Evolutionary conservation across 2,888 invertebrate genomes (phyloP), one percentile per base, ranked within the genome.

Genomic region (Pardosa pseudoannulata): DNA sequence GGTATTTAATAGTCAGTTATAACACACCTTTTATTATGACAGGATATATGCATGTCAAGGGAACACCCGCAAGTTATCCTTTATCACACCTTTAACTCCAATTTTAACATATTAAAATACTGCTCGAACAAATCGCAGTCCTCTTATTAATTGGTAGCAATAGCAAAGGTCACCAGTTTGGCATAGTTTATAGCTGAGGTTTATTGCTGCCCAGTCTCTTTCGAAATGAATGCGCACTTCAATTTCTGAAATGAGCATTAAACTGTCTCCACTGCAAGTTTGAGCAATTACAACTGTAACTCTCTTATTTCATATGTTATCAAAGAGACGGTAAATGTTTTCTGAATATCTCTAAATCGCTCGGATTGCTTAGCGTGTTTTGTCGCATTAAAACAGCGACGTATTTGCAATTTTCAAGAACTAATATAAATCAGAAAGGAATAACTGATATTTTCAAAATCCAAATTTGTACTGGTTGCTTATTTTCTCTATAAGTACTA

Each of bases 121-220:
- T 46, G 11, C 16, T 16, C 46, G 46, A 46, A 46, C 46, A 16
- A 16, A 9, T 46, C 46, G 16, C 13, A 16, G 16, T 16, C 46
- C 46, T 46, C 16, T 46, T 46, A 46, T 46, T 46, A 46, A 46
- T 46, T 46, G 46, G n/a, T 46, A 9, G 46, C n/a, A 46, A 46
- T 46, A 46, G 46, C 46, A 46, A 46, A 16, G 46, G 46, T 46
- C 46, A 16, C 46, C 46, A 46, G 5, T 16, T 46, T 46, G 16
- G 46, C 36, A 46, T 46, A 46, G 46, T 46, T 46, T 46, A 46
- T 46, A 2, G 46, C n/a, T 16, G 11, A 46, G 46, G 13, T 2
- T 16, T 46, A 46, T 46, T 46, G 46, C 46, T 46, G 46, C 46
- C 16, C 2, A 6, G 46, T 9, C 46, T 46, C n/a, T 46, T 46